Evolutionary conservation across 1,140 invertebrate species (phyloP).

Genomic region (Ceratoteleas bidentatus): DNA sequence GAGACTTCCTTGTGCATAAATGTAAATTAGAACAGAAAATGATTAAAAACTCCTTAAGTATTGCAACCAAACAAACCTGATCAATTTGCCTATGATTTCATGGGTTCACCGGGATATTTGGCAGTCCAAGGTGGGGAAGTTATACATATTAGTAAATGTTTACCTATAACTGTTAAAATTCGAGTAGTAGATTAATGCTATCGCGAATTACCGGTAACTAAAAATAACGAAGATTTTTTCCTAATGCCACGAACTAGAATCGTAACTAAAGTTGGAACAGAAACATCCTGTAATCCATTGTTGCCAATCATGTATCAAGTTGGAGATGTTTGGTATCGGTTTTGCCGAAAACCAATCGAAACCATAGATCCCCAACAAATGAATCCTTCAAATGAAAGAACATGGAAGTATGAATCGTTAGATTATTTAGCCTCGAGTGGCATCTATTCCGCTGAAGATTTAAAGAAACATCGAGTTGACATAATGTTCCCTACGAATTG

Average conservation of each 20-base stretch:
- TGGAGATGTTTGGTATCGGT: neutral
- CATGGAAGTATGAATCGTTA: neutral
- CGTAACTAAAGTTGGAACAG: neutral
- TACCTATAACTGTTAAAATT: constrained; percentile 12
- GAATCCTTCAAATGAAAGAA: neutral
- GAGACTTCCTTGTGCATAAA: constrained; percentile 4
- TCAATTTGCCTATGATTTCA: constrained; percentile 35
- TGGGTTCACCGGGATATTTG: too few species aligned
- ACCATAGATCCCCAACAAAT: neutral
- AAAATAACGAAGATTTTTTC: neutral
- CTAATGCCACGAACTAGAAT: constrained; percentile 3
- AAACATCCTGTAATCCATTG: neutral
- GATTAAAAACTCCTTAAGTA: constrained; percentile 30
- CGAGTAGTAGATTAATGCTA: constrained; percentile 16
- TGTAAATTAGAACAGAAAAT: constrained; percentile 27
- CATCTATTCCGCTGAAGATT: constrained; percentile 5
- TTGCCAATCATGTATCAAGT: neutral
- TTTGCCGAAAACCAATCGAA: neutral
- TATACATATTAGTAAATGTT: constrained; percentile 26
- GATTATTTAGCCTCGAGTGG: neutral
- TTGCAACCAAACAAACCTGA: constrained; percentile 5
- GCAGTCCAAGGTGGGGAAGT: constrained; percentile 38
- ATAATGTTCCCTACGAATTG: constrained; percentile 44
- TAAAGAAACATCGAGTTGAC: constrained; percentile 11
- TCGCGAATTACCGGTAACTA: constrained; percentile 17